Percentiles rank a stretch among this genome's conserved stretches.
phyloP scores from a whole-genome alignment of 2,888 invertebrate species.

The Leptura quadrifasciata region DNA sequence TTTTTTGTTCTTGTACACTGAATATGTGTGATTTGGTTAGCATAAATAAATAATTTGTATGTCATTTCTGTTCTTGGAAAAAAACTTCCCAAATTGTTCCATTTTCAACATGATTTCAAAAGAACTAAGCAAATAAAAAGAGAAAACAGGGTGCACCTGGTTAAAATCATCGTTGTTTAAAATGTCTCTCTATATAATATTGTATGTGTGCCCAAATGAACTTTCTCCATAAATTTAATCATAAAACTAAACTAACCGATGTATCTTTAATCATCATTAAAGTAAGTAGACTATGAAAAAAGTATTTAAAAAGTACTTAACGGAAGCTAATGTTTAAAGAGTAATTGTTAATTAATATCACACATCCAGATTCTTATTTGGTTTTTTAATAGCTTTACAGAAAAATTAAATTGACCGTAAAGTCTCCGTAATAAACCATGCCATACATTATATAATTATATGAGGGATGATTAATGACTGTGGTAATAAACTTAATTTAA shows the following conservation, averaged over 20 bases:
- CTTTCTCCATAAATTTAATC: background rate
- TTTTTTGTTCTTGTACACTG: too few relatives aligned
- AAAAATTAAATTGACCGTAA: conserved; percentile 21
- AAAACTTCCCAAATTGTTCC: too few relatives aligned
- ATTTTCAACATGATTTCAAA: too few relatives aligned
- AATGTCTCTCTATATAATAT: too few relatives aligned
- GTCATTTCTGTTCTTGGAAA: too few relatives aligned
- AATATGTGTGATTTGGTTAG: too few relatives aligned
- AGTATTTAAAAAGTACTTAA: background rate
- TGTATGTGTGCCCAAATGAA: too few relatives aligned
- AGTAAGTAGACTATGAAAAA: conserved; percentile 1
- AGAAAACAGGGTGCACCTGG: too few relatives aligned
- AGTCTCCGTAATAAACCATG: background rate
- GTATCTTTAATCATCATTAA: background rate
- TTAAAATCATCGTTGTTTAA: too few relatives aligned
- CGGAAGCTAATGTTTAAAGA: too few relatives aligned
- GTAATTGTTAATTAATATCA: conserved; percentile 7
- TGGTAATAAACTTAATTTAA: conserved; percentile 2
- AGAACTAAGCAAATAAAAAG: too few relatives aligned
- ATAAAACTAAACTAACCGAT: background rate
- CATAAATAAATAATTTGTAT: too few relatives aligned
- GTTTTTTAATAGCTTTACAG: conserved; percentile 19
- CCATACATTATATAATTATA: conserved; percentile 8
- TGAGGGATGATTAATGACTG: conserved; percentile 9
- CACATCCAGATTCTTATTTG: background rate